These are phyloP conservation scores for Chydorus sphaericus DNA, from an alignment of 2,888 invertebrate species.

Conservation along the genomic window DNA sequence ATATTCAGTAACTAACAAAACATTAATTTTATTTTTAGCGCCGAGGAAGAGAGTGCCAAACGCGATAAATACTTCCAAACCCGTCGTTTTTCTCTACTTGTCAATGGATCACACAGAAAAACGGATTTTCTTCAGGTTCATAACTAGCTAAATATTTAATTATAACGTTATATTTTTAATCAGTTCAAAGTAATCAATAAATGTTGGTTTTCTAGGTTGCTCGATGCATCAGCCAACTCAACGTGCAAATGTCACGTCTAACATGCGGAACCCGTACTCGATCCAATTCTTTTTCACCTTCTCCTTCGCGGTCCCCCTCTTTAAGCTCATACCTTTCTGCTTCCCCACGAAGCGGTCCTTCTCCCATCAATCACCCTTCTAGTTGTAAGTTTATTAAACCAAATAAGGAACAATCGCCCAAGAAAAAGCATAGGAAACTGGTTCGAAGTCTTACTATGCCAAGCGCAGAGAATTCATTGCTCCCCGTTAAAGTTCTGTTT, in stretches of 20 bases:
- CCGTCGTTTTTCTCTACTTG: background rate
- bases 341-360: background rate
- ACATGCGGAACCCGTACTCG: background rate
- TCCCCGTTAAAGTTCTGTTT: background rate
- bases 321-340: background rate
- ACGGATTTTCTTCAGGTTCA: conserved; percentile 1
- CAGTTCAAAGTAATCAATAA: background rate
- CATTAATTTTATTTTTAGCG: background rate
- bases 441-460: conserved; percentile 9
- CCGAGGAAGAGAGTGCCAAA: background rate
- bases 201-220: background rate
- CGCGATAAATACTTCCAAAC: background rate
- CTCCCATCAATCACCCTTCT: background rate
- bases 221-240: conserved; percentile 4
- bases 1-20: too few species aligned
- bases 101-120: background rate
- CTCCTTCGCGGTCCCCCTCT: conserved; percentile 8
- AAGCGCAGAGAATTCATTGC: background rate
- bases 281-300: conserved; percentile 6
- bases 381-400: background rate
- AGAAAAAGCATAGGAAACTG: background rate
- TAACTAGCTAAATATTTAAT: background rate
- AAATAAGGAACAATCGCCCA: background rate
- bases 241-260: conserved; percentile 9
- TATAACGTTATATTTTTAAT: background rate